Percentiles rank a stretch among this genome's conserved stretches.
Evolutionary conservation across 1,140 invertebrate species (phyloP).

Genomic region (Anoplophora glabripennis): DNA sequence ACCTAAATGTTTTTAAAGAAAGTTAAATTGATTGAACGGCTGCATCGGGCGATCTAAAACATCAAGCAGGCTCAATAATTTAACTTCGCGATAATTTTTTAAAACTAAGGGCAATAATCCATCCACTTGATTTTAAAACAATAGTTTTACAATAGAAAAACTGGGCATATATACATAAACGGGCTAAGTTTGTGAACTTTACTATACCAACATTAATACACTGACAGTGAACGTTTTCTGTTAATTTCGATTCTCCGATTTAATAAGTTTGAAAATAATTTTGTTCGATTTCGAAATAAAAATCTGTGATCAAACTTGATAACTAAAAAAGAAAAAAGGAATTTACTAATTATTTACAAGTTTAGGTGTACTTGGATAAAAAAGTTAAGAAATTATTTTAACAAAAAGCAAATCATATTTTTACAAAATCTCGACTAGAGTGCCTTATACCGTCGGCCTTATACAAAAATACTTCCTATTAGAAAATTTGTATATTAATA

Average conservation of each 20-base stretch:
- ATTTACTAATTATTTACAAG: conserved; percentile 30
- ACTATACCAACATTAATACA: conserved; percentile 30
- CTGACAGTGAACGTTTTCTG: conserved; percentile 20
- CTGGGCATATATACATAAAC: conserved; percentile 38
- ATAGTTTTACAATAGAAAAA: conserved; percentile 31
- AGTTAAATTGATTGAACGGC: conserved; percentile 38
- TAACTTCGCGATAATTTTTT: conserved; percentile 29
- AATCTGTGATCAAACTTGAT: conserved; percentile 35
- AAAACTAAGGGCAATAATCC: conserved; percentile 29
- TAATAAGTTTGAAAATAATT: conserved; percentile 13
- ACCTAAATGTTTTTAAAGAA: conserved; percentile 18
- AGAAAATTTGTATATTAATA: conserved; percentile 48
- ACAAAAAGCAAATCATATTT: conserved; percentile 40
- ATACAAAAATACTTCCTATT: conserved; percentile 43
- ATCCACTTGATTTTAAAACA: conserved; percentile 24
- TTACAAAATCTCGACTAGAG: conserved; percentile 45
- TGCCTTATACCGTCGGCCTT: conserved; percentile 49
- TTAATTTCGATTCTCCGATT: conserved; percentile 3
- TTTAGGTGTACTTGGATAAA: conserved; percentile 38
- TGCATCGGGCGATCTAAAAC: conserved; percentile 38
- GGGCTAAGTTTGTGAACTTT: conserved; percentile 38
- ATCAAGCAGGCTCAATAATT: conserved; percentile 41
- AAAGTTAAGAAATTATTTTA: conserved; percentile 36
- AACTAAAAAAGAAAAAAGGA: conserved; percentile 29
- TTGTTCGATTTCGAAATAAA: conserved; percentile 15